These are phyloP conservation scores for Neomorphus geoffroyi DNA, from an alignment of 2,797 vertebrate species.

Conservation along the genomic window DNA sequence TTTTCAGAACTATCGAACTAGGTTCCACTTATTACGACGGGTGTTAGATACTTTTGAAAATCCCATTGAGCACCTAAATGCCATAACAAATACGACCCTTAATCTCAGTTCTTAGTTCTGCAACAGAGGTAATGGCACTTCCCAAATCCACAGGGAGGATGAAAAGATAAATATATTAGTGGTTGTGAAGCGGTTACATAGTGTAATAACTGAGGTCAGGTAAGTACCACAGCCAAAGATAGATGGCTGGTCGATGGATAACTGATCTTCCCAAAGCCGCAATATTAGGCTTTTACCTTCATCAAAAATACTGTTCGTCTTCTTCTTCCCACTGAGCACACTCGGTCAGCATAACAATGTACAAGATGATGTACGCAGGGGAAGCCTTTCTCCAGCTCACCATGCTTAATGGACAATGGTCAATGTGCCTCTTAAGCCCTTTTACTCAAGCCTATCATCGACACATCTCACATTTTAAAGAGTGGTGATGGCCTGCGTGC, in stretches of 20 bases:
- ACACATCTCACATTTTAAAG: background rate
- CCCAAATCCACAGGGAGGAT: background rate
- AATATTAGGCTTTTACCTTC: background rate
- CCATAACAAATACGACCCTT: conserved; percentile 49
- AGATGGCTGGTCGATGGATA: background rate
- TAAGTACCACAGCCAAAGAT: background rate
- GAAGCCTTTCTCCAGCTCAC: background rate
- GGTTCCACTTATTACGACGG: background rate
- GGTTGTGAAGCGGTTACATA: background rate
- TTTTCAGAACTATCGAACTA: background rate
- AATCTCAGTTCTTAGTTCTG: conserved; percentile 50
- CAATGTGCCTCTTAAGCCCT: background rate
- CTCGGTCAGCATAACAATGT: background rate
- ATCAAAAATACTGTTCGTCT: background rate
- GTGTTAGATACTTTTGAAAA: conserved; percentile 17
- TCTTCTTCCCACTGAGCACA: background rate
- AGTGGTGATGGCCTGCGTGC: background rate
- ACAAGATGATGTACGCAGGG: background rate
- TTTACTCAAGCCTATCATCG: background rate
- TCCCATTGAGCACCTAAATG: conserved; percentile 49
- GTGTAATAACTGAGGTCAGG: background rate
- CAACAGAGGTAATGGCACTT: conserved; percentile 29
- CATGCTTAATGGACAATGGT: background rate
- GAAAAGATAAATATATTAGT: conserved; percentile 21
- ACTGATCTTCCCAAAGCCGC: background rate